Conservation (phyloP, 2,113 vertebrate species). For the Camelus dromedarius region DNA sequence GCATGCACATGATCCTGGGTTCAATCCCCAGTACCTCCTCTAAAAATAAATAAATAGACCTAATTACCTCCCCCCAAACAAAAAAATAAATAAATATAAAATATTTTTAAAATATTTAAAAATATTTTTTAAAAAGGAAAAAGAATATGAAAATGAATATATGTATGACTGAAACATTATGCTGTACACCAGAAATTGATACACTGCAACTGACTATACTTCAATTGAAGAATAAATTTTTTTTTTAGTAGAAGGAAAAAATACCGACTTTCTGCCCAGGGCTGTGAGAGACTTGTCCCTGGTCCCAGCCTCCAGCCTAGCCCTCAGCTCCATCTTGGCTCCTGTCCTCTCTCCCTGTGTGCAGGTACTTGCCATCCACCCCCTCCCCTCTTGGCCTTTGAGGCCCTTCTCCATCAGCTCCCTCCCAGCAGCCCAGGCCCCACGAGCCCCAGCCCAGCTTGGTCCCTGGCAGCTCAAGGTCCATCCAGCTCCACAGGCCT, state of each 20-base stretch:
- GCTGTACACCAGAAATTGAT: no score
- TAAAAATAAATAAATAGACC: no score
- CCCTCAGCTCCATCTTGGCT: not conserved
- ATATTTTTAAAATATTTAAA: no score
- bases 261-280: not conserved
- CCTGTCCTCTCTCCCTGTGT: rapidly evolving
- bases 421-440: not conserved
- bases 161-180: no score
- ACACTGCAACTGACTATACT: no score
- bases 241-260: not conserved
- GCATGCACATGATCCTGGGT: no score
- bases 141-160: no score
- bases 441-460: not conserved
- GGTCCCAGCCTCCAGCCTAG: not conserved
- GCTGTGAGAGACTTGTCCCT: not conserved
- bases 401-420: not conserved
- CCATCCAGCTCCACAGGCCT: not conserved
- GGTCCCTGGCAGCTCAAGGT: not conserved
- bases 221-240: not conserved
- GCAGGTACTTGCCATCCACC: not conserved
- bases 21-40: no score
- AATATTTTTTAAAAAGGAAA: no score
- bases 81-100: no score
- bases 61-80: no score
- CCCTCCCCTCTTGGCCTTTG: not conserved